phyloP scores from a whole-genome alignment of 1,140 invertebrate genomes.

The Archivesica marissinica region DNA sequence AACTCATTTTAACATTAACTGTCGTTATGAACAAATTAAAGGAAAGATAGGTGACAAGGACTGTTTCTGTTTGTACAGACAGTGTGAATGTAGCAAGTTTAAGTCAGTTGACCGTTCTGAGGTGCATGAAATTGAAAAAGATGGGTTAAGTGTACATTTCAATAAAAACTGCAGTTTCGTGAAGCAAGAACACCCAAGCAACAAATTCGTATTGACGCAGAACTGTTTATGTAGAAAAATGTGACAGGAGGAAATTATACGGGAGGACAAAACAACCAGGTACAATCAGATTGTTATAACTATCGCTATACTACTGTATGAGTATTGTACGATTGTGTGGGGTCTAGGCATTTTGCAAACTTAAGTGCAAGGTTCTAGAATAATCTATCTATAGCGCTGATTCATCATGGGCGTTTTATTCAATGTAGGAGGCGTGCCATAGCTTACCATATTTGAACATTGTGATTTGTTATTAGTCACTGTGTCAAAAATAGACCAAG shows the following conservation, averaged over 20 bases:
- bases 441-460: too few relatives aligned
- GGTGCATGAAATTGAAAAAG: background rate
- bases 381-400: too few relatives aligned
- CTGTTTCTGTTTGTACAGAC: background rate
- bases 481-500: too few relatives aligned
- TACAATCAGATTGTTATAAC: background rate
- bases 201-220: background rate
- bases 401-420: too few relatives aligned
- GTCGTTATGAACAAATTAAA: slow-evolving; percentile 3
- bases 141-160: slow-evolving; percentile 1
- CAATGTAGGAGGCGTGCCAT: too few relatives aligned
- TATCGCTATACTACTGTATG: background rate
- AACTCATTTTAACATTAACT: background rate
- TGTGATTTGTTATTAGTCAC: too few relatives aligned
- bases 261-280: background rate
- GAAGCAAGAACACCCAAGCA: background rate
- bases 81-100: background rate
- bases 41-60: background rate
- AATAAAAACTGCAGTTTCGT: background rate
- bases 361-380: too few relatives aligned
- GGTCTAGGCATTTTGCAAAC: too few relatives aligned
- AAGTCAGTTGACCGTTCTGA: background rate
- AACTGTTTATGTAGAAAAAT: background rate
- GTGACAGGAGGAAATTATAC: background rate
- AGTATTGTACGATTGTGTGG: too few relatives aligned